phyloP scores from a whole-genome alignment of 1,140 invertebrate species.

The Neodiprion pinetum region DNA sequence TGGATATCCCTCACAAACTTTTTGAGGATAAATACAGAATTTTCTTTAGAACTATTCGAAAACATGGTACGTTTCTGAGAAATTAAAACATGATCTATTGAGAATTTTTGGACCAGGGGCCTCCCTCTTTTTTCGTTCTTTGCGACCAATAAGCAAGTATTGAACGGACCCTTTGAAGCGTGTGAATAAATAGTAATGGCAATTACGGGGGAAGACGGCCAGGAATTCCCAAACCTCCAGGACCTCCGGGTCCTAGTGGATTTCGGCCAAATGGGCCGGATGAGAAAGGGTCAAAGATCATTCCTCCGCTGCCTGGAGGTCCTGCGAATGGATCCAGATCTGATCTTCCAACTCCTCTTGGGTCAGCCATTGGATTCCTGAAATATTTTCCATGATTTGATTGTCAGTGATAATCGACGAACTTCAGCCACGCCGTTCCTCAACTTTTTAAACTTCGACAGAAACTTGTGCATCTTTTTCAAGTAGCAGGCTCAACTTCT shows the following conservation, averaged over 20 bases:
- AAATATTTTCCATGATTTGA: slow-evolving; percentile 10
- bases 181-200: background rate
- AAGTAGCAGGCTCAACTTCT: no score
- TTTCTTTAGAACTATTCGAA: no score
- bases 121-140: background rate
- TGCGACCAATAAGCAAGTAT: background rate
- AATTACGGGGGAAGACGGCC: slow-evolving; percentile 65
- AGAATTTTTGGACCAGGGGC: background rate
- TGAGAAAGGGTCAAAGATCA: slow-evolving; percentile 76
- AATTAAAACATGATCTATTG: slow-evolving; percentile 20
- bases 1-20: no score
- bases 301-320: slow-evolving; percentile 67
- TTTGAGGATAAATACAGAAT: no score
- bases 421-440: no score
- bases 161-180: background rate
- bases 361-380: slow-evolving; percentile 44
- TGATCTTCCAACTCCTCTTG: slow-evolving; percentile 66
- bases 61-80: background rate
- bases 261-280: slow-evolving; percentile 29
- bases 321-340: slow-evolving; percentile 79
- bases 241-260: slow-evolving; percentile 33
- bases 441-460: no score
- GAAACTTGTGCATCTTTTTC: no score
- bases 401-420: no score
- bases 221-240: slow-evolving; percentile 62